Evolutionary conservation across 2,888 invertebrate genomes (phyloP).

Genomic region (Halocaridina rubra): DNA sequence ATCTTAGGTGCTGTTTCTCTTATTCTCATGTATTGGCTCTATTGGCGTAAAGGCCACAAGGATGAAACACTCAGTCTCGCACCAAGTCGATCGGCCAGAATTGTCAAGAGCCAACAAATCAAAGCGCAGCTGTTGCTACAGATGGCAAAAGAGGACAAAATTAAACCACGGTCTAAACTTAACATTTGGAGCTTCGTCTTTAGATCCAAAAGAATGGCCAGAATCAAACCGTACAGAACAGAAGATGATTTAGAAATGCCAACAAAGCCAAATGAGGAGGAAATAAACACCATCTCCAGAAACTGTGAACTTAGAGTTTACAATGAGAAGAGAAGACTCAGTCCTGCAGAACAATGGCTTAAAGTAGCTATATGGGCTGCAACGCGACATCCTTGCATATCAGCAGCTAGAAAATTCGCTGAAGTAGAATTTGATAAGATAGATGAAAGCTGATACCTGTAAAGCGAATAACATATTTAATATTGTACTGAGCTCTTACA

Average conservation of each 20-base stretch:
- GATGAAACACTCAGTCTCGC: neutral
- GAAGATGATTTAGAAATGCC: neutral
- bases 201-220: neutral
- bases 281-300: neutral
- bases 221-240: neutral
- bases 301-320: neutral
- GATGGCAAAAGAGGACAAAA: neutral
- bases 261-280: neutral
- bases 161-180: neutral
- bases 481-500: no score
- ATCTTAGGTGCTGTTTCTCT: neutral
- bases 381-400: neutral
- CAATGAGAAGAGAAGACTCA: neutral
- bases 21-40: conserved; percentile 5
- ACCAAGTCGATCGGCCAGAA: neutral
- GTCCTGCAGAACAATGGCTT: neutral
- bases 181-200: neutral
- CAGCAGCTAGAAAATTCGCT: neutral
- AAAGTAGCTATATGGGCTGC: neutral
- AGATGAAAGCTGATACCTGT: neutral
- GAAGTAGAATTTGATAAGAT: neutral
- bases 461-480: neutral
- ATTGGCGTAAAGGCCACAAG: conserved; percentile 3
- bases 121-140: neutral
- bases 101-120: neutral